These are phyloP conservation scores for Oreohelix idahoensis DNA, from an alignment of 1,140 invertebrate species.

Conservation along the genomic window DNA sequence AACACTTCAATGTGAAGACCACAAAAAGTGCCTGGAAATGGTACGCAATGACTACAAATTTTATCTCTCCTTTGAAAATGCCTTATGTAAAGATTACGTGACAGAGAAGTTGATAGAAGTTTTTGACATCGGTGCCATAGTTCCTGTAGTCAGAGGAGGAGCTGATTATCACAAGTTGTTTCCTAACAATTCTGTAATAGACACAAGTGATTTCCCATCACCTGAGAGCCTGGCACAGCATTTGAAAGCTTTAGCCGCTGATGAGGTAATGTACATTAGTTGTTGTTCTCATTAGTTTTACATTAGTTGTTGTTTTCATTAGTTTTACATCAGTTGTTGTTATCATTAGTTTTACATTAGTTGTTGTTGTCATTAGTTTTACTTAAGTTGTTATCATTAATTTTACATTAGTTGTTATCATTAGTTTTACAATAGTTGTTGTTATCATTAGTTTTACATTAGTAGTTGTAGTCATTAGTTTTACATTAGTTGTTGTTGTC, in stretches of 20 bases:
- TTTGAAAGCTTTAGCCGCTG: slow-evolving; percentile 73
- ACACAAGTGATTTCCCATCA: slow-evolving; percentile 76
- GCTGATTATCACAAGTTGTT: slow-evolving; percentile 76
- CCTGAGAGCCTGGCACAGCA: slow-evolving; percentile 75
- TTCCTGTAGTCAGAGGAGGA: slow-evolving; percentile 82
- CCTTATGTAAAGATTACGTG: slow-evolving; percentile 95
- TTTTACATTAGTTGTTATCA: no score
- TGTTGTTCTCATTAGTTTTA: background rate
- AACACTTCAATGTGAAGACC: slow-evolving; percentile 39
- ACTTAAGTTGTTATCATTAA: no score
- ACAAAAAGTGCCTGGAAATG: slow-evolving; percentile 42
- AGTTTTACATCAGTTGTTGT: no score
- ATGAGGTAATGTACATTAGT: slow-evolving; percentile 42
- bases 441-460: no score
- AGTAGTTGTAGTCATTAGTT: no score
- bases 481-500: no score
- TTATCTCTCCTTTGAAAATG: slow-evolving; percentile 81
- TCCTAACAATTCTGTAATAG: slow-evolving; percentile 80
- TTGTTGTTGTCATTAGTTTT: no score
- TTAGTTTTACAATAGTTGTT: no score
- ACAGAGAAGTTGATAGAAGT: slow-evolving; percentile 92
- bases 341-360: no score
- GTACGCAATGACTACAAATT: slow-evolving; percentile 62
- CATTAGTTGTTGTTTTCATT: no score
- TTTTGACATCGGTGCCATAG: slow-evolving; percentile 68